phyloP scores from a whole-genome alignment of 2,888 invertebrate species.

The Pachymerium ferrugineum region DNA sequence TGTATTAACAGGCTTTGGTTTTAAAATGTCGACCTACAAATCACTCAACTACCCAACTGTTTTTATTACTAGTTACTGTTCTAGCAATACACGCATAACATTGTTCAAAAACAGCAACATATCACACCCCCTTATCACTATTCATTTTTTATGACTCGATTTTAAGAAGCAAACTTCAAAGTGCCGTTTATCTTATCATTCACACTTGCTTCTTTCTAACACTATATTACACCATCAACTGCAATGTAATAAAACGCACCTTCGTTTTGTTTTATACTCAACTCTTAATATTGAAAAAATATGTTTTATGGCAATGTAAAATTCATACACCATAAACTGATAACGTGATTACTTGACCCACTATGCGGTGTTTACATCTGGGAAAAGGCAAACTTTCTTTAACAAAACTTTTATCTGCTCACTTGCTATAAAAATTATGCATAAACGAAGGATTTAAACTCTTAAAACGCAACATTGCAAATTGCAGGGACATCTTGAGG shows the following conservation, averaged over 20 bases:
- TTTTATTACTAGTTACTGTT: not conserved
- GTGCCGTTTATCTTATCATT: not conserved
- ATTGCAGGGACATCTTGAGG: too few relatives aligned
- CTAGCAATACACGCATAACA: not conserved
- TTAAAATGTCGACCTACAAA: not conserved
- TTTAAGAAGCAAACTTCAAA: not conserved
- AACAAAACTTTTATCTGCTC: too few relatives aligned
- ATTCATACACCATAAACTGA: not conserved
- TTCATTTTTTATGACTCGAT: slow-evolving; percentile 14
- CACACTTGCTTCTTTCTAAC: not conserved
- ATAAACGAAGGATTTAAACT: too few relatives aligned
- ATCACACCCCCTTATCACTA: not conserved
- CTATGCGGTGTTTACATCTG: too few relatives aligned
- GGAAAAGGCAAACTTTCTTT: too few relatives aligned
- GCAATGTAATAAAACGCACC: not conserved
- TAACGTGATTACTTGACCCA: not conserved
- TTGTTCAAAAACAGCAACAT: not conserved
- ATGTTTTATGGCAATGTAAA: not conserved
- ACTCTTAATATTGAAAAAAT: not conserved
- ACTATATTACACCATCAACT: not conserved
- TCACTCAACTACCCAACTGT: too few relatives aligned
- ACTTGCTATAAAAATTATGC: not conserved
- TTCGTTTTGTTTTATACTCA: slow-evolving; percentile 5
- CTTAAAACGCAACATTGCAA: too few relatives aligned
- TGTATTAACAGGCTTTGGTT: not conserved